These are phyloP conservation scores for Bergia puertoricense DNA, from an alignment of 92 coral and sea anemone genomes.

Conservation along the genomic window DNA sequence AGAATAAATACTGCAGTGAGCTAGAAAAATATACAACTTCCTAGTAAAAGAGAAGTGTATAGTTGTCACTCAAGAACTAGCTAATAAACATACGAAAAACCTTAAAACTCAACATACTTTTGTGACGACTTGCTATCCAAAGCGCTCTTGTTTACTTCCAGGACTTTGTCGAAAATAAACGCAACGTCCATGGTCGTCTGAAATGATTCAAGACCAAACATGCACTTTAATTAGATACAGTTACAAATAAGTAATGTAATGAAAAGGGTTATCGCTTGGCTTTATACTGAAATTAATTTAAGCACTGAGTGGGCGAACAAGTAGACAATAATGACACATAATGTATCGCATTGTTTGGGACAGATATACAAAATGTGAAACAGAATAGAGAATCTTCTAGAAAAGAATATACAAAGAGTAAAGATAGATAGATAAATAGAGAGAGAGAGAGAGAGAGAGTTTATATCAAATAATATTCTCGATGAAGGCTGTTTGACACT, in stretches of 20 bases:
- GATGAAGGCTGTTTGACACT: no score
- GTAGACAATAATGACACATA: no score
- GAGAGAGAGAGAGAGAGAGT: no score
- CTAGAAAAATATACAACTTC: no score
- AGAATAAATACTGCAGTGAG: no score
- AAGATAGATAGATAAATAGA: no score
- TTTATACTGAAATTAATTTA: neutral
- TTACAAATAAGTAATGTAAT: neutral
- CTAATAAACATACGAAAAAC: neutral
- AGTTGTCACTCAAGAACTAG: no score
- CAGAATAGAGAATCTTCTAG: neutral
- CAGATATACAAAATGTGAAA: neutral
- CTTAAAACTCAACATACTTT: neutral
- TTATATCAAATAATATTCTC: no score
- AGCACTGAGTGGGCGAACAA: no score
- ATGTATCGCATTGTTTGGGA: no score
- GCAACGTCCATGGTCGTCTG: slow-evolving; percentile 31
- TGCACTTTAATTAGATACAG: neutral
- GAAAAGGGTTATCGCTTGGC: no score
- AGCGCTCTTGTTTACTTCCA: slow-evolving; percentile 37
- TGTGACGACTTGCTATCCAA: slow-evolving; percentile 26
- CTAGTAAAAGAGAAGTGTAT: no score
- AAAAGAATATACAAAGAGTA: neutral
- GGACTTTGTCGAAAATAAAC: slow-evolving; percentile 17
- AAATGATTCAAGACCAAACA: neutral